A percentile compares a stretch with the other conserved stretches of the same genome.
Conservation (phyloP, 2,113 vertebrate species). For the Lipotes vexillifer region DNA sequence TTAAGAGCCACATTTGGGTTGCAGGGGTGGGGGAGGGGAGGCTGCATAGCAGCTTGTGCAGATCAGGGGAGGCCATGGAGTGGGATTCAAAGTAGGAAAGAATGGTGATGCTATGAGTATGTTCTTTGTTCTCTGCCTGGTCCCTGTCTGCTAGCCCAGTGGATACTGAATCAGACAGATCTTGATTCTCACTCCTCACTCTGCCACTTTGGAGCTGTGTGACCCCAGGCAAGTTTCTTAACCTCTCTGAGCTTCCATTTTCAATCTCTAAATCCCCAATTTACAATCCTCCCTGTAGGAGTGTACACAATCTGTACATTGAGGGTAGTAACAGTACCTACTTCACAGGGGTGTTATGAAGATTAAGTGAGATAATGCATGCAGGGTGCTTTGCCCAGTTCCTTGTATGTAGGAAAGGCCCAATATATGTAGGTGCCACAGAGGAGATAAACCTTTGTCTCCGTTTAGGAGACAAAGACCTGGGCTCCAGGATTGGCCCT, state of each 20-base stretch:
- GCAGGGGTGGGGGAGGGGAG: not conserved
- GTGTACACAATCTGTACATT: not conserved
- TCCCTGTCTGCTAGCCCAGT: not conserved
- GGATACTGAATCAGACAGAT: not conserved
- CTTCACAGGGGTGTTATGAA: not conserved
- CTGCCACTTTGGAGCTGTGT: not conserved
- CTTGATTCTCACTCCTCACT: fast-evolving
- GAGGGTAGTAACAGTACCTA: not conserved
- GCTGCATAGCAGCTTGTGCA: fast-evolving
- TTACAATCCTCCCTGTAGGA: not conserved
- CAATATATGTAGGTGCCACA: not conserved
- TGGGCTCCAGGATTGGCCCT: not conserved
- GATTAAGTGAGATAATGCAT: not conserved
- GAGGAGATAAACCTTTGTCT: not conserved
- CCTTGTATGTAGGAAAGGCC: not conserved
- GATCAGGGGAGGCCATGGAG: not conserved
- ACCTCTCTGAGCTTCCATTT: not conserved
- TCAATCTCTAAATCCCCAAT: not conserved
- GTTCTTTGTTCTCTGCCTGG: not conserved
- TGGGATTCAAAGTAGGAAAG: not conserved
- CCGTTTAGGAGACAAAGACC: not conserved
- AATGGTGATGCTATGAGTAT: not conserved
- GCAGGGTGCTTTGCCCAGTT: not conserved
- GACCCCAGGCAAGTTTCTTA: not conserved
- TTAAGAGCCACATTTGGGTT: not conserved